These are phyloP conservation scores for Hypena proboscidalis DNA, from an alignment of 2,888 invertebrate genomes.

Conservation along the genomic window DNA sequence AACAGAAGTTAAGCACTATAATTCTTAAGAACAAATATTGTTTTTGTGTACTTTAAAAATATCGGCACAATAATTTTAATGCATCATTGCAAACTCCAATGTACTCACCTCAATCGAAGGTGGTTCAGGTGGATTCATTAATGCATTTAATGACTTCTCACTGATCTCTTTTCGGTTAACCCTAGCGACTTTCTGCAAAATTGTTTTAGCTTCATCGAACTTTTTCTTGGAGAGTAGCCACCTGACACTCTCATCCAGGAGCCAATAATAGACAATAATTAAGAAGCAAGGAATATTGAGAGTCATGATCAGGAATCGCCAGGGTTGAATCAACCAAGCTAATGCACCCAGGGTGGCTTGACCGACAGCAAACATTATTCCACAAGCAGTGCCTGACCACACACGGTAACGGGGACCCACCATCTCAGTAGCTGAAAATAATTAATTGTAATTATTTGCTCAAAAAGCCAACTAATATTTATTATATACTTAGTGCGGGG, in stretches of 20 bases:
- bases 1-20: slow-evolving; percentile 4
- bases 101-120: slow-evolving; percentile 16
- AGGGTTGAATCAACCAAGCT: slow-evolving; percentile 88
- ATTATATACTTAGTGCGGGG: too few species aligned
- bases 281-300: slow-evolving; percentile 88
- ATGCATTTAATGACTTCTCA: slow-evolving; percentile 74
- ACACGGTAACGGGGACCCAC: slow-evolving; percentile 90
- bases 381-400: slow-evolving; percentile 87
- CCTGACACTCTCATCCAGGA: slow-evolving; percentile 87
- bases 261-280: slow-evolving; percentile 87
- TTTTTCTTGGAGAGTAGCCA: slow-evolving; percentile 90
- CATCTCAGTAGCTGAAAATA: slow-evolving; percentile 87
- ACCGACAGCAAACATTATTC: slow-evolving; percentile 89
- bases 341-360: slow-evolving; percentile 87
- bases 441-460: not conserved
- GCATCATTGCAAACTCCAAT: not conserved
- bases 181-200: slow-evolving; percentile 86
- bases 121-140: slow-evolving; percentile 69
- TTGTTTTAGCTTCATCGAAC: slow-evolving; percentile 85
- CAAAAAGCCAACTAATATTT: too few species aligned
- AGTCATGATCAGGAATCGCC: slow-evolving; percentile 87
- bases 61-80: not conserved
- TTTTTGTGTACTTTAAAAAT: not conserved
- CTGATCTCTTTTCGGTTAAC: slow-evolving; percentile 85
- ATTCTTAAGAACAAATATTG: not conserved